Evolutionary conservation across 2,888 invertebrate species (phyloP).

Genomic region (Spisula solida): DNA sequence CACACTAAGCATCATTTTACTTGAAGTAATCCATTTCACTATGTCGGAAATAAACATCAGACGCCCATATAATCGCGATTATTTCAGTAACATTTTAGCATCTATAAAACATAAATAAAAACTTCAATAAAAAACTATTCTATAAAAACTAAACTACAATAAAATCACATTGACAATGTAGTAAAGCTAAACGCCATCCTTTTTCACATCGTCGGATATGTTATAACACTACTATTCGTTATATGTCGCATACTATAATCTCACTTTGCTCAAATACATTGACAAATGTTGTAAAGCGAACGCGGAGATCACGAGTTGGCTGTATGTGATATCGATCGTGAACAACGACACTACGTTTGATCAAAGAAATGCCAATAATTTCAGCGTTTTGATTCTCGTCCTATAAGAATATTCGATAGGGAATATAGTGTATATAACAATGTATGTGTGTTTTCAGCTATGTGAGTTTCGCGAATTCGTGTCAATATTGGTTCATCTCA

Average conservation of each 20-base stretch:
- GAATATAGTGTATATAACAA: not conserved
- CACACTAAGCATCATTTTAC: not conserved
- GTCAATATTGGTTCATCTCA: not conserved
- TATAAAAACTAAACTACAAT: not conserved
- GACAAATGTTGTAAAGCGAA: slow-evolving; percentile 18
- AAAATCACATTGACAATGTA: not conserved
- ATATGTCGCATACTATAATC: slow-evolving; percentile 3
- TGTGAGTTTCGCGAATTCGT: not conserved
- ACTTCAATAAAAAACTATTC: slow-evolving; percentile 12
- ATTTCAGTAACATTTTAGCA: not conserved
- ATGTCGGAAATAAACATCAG: not conserved
- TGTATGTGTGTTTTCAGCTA: not conserved
- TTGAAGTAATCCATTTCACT: not conserved
- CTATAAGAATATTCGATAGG: not conserved
- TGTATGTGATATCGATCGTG: slow-evolving; percentile 1
- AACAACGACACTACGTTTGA: slow-evolving; percentile 13
- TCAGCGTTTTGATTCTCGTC: not conserved
- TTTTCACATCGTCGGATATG: not conserved
- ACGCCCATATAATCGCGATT: not conserved
- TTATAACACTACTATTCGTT: not conserved
- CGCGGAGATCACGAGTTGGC: not conserved
- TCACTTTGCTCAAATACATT: not conserved
- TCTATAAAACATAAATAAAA: slow-evolving; percentile 8
- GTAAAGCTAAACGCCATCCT: not conserved
- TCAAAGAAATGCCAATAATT: slow-evolving; percentile 12